These are phyloP conservation scores for Hydropotes inermis DNA, from an alignment of 2,113 vertebrate genomes.

Conservation along the genomic window DNA sequence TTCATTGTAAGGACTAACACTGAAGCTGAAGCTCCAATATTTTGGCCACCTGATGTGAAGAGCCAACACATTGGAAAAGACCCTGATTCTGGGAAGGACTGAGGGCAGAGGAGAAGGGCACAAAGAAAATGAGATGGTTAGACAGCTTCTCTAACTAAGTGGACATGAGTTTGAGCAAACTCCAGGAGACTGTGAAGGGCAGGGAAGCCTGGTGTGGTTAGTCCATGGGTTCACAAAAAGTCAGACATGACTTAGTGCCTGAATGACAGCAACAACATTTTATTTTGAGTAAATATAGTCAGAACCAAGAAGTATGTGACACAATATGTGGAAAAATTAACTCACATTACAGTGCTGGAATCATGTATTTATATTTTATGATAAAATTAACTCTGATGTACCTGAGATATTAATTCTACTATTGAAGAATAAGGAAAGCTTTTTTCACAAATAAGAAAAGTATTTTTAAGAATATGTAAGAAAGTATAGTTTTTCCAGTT, in stretches of 20 bases:
- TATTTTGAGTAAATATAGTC: background rate
- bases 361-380: background rate
- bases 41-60: background rate
- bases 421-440: background rate
- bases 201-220: background rate
- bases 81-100: background rate
- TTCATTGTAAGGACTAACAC: background rate
- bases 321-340: background rate
- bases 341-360: background rate
- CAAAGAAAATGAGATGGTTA: background rate
- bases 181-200: background rate
- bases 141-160: background rate
- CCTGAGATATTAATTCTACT: background rate
- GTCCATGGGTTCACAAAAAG: background rate
- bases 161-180: background rate
- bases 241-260: background rate
- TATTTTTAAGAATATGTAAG: background rate
- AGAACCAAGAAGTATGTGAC: background rate
- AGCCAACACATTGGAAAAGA: background rate
- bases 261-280: background rate
- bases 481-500: background rate
- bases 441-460: background rate
- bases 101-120: background rate
- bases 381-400: background rate
- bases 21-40: background rate